Evolutionary conservation across 2,797 vertebrate species (phyloP), one percentile per base, ranked within the genome.

Genomic region (Erethizon dorsatum): DNA sequence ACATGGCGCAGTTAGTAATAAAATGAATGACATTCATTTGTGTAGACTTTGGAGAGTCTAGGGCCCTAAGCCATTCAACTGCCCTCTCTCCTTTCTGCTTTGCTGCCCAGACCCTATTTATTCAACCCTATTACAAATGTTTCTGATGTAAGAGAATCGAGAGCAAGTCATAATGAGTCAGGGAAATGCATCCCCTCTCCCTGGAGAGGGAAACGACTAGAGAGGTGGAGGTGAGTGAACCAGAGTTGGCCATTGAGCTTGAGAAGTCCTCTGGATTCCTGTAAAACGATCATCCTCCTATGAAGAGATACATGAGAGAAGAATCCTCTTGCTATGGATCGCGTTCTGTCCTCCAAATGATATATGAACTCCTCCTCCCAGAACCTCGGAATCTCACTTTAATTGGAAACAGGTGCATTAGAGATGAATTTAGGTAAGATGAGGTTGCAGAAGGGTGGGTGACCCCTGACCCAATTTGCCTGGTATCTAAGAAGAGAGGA

Each of bases 1-100:
- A 6, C 0, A 17, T 0, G 6, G 6, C 17, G 20, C 6, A 0
- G 4, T 24, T 15, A 31, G 1, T 33, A 4, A 57, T 3, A 52
- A 41, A 8, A 69, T 10, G 47, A 67, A 50, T 37, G 31, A 26
- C 6, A 22, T 26, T 73, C 37, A 9, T 7, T 13, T 2, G 28
- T 6, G 47, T 15, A 63, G 61, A 54, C 28, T 22, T 18, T 31
- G 22, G 5, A 8, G 5, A 37, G 63, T 17, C 22, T 8, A 13
- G 10, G 20, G 37, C 22, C 2, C 47, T 3, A 28, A n/a, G 11
- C 31, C 5, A 0, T 4, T 4, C 41, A 5, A 8, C 20, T 2
- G 0, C 5, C 4, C 45, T 41, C 41, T 14, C 28, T 1, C 5
- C 45, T 11, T 71, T 20, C 54, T 57, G 28, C 31, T 31, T 28